A percentile compares a stretch with the other conserved stretches of the same genome.
Conservation (phyloP, 2,888 invertebrate species). For the Dendrolimus houi region DNA sequence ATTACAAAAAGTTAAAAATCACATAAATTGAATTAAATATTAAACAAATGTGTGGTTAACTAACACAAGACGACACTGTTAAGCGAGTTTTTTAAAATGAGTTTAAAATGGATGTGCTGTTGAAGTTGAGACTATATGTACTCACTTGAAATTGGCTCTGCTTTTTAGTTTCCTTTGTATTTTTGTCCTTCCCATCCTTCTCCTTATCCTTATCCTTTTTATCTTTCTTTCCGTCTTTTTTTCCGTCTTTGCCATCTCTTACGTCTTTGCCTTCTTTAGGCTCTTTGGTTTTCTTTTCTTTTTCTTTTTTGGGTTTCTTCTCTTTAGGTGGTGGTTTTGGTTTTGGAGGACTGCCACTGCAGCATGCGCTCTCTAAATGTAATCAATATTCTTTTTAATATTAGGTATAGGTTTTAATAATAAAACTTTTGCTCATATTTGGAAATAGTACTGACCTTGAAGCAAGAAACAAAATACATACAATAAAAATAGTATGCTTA, state of each 20-base stretch:
- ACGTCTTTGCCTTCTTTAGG: constrained; percentile 64
- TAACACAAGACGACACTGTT: constrained; percentile 57
- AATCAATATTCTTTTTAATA: not conserved
- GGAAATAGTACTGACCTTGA: constrained; percentile 75
- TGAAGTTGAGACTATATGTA: constrained; percentile 20
- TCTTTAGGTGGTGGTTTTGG: constrained; percentile 80
- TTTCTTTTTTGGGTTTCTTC: constrained; percentile 82
- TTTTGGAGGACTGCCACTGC: constrained; percentile 83
- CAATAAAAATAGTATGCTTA: constrained; percentile 93
- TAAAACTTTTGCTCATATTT: not conserved
- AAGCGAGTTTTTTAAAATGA: constrained; percentile 51
- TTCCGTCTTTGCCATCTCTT: constrained; percentile 68
- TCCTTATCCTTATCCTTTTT: constrained; percentile 78
- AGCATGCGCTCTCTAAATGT: constrained; percentile 85
- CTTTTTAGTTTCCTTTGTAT: constrained; percentile 77
- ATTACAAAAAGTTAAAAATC: constrained; percentile 31
- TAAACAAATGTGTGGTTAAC: constrained; percentile 49
- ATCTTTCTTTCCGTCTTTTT: constrained; percentile 77
- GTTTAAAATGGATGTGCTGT: constrained; percentile 64
- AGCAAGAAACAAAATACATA: constrained; percentile 96
- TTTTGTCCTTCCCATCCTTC: constrained; percentile 78
- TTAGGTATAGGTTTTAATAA: not conserved
- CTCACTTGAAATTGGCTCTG: constrained; percentile 81
- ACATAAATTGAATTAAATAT: constrained; percentile 29
- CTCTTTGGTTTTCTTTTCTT: constrained; percentile 79